Conservation (phyloP, 2,113 vertebrate species). For the Entelurus aequoreus region DNA sequence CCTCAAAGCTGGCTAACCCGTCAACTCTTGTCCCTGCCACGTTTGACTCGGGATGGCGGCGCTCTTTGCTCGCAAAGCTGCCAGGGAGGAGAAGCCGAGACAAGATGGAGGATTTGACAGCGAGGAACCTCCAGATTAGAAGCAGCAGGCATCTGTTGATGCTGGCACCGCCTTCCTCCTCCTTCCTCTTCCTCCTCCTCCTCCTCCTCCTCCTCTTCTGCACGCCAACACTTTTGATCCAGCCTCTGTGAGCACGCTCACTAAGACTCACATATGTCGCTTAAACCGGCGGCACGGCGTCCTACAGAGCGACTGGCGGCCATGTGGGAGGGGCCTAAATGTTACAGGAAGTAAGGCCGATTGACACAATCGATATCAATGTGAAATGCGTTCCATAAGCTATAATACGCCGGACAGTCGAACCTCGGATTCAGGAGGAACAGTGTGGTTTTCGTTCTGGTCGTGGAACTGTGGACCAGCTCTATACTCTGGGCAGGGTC, state of each 20-base stretch:
- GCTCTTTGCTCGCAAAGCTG: slow-evolving; percentile 43
- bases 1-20: slow-evolving; percentile 36
- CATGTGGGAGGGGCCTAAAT: no score
- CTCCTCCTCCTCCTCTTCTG: slow-evolving; percentile 35
- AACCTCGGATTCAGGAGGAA: no score
- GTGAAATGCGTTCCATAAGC: no score
- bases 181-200: slow-evolving; percentile 54
- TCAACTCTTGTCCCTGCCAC: slow-evolving; percentile 25
- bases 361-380: no score
- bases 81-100: slow-evolving; percentile 53
- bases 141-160: slow-evolving; percentile 72
- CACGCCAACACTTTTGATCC: no score
- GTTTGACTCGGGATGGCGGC: slow-evolving; percentile 1
- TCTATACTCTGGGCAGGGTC: no score
- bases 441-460: no score
- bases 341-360: no score
- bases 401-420: no score
- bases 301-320: no score
- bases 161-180: slow-evolving; percentile 57
- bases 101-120: slow-evolving; percentile 57
- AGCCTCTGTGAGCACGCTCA: background rate
- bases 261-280: slow-evolving; percentile 61
- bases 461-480: no score
- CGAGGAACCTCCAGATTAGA: slow-evolving; percentile 57
- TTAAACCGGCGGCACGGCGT: slow-evolving; percentile 24